Percentiles rank a stretch among this genome's conserved stretches.
phyloP scores from a whole-genome alignment of 2,888 invertebrate genomes.

The Lissonota sp. region DNA sequence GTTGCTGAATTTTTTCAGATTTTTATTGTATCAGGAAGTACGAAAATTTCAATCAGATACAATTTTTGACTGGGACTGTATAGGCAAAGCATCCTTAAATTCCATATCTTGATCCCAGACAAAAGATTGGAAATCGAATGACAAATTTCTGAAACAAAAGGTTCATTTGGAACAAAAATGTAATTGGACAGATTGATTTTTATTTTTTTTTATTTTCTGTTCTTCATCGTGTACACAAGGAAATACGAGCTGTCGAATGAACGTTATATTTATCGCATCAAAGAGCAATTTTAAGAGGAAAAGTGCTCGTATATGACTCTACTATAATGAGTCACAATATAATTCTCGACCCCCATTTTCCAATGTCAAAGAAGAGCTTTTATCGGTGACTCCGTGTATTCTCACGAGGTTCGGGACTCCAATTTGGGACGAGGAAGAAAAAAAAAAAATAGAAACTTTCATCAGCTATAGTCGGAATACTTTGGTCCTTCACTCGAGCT shows the following conservation, averaged over 20 bases:
- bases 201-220: neutral
- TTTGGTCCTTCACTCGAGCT: slow-evolving; percentile 22
- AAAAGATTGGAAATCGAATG: no score
- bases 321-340: neutral
- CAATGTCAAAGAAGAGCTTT: slow-evolving; percentile 33
- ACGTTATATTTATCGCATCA: neutral
- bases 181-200: no score
- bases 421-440: neutral
- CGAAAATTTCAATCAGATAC: no score
- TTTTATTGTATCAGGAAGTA: no score
- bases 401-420: neutral
- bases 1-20: no score
- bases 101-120: neutral
- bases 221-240: neutral
- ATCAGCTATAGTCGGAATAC: neutral
- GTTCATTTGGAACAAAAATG: no score
- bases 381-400: slow-evolving; percentile 12
- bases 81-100: no score
- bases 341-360: neutral
- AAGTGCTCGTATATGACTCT: slow-evolving; percentile 2
- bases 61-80: no score
- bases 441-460: neutral
- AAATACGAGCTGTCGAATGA: neutral
- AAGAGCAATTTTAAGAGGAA: neutral
- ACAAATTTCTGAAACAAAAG: no score